Percentiles rank a stretch among this genome's conserved stretches.
Conservation (phyloP, 2,888 invertebrate genomes). For the Fissipunctia ypsillon region DNA sequence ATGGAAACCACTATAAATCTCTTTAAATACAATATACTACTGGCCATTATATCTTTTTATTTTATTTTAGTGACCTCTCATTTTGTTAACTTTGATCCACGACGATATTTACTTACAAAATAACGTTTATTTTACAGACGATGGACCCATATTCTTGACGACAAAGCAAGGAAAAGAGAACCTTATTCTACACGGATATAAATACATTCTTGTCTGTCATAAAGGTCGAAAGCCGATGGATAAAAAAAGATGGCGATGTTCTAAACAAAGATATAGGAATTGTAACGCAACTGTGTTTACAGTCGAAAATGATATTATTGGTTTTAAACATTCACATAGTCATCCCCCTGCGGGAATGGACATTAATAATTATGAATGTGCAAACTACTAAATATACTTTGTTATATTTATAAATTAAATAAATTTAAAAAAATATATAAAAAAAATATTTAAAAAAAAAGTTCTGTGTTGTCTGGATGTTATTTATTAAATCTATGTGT, state of each 20-base stretch:
- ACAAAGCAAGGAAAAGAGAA: slow-evolving; percentile 39
- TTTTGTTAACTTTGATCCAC: neutral
- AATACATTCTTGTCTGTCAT: slow-evolving; percentile 29
- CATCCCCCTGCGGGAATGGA: slow-evolving; percentile 17
- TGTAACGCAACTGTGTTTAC: slow-evolving; percentile 36
- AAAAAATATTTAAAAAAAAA: too few relatives aligned
- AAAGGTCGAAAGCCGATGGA: neutral
- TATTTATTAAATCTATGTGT: neutral
- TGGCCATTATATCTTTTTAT: neutral
- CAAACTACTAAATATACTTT: slow-evolving; percentile 8
- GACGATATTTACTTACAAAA: neutral
- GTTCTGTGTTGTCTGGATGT: neutral
- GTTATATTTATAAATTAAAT: too few relatives aligned
- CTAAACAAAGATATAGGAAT: slow-evolving; percentile 37
- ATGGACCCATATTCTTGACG: slow-evolving; percentile 10
- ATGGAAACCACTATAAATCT: neutral
- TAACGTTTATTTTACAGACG: slow-evolving; percentile 18
- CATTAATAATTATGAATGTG: slow-evolving; percentile 11
- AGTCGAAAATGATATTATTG: slow-evolving; percentile 7
- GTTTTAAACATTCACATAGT: slow-evolving; percentile 24
- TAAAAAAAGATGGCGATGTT: slow-evolving; percentile 37
- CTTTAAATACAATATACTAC: neutral
- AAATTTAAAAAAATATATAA: too few relatives aligned
- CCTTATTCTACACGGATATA: slow-evolving; percentile 35
- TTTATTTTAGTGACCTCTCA: neutral